phyloP scores from a whole-genome alignment of 2,888 invertebrate genomes.

The Drosophila lacicola region DNA sequence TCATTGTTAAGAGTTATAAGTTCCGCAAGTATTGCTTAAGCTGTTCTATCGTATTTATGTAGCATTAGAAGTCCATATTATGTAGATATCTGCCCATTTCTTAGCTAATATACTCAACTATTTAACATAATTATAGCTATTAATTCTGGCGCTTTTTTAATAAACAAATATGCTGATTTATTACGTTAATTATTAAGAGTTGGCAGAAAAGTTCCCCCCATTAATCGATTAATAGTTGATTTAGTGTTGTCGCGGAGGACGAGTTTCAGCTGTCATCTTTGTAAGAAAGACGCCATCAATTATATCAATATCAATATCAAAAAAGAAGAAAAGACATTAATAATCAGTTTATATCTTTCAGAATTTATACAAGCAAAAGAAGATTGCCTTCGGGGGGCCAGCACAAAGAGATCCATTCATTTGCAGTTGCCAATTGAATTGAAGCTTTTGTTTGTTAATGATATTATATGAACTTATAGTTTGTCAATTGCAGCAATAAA shows the following conservation, averaged over 20 bases:
- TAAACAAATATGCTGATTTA: constrained; percentile 37
- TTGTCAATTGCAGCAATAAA: constrained; percentile 52
- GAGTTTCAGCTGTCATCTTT: constrained; percentile 8
- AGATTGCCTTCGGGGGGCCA: constrained; percentile 19
- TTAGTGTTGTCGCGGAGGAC: constrained; percentile 5
- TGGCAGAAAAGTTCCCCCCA: constrained; percentile 8
- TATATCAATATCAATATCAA: neutral
- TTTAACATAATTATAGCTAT: constrained; percentile 13
- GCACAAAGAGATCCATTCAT: constrained; percentile 47
- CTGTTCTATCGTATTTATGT: neutral
- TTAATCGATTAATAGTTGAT: constrained; percentile 25
- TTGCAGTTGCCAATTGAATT: constrained; percentile 23
- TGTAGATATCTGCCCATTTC: neutral
- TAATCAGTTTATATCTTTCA: constrained; percentile 35
- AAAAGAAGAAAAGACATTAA: constrained; percentile 15
- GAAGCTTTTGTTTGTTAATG: constrained; percentile 41
- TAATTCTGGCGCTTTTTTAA: constrained; percentile 4
- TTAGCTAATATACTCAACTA: constrained; percentile 7
- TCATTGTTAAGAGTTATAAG: constrained; percentile 10
- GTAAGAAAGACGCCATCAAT: constrained; percentile 18
- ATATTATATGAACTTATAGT: constrained; percentile 38
- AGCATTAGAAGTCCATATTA: neutral
- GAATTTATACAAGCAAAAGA: constrained; percentile 21
- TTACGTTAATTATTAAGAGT: constrained; percentile 16
- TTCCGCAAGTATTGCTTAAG: constrained; percentile 19